These are phyloP conservation scores for Hecatera dysodea DNA, from an alignment of 2,888 invertebrate genomes.

Conservation along the genomic window DNA sequence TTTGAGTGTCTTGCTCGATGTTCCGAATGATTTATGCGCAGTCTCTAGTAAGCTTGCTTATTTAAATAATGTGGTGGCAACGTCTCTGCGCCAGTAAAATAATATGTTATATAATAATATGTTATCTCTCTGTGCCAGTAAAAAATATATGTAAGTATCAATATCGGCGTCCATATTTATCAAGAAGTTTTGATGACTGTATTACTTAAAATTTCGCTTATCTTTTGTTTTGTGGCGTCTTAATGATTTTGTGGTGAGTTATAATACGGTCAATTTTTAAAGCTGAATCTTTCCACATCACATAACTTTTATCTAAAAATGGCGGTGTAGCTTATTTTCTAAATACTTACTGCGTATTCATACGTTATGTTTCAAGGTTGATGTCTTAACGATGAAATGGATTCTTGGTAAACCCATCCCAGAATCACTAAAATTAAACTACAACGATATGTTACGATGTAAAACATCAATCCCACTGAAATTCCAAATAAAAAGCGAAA, in stretches of 20 bases:
- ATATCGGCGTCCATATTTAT: constrained; percentile 55
- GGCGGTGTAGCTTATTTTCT: neutral
- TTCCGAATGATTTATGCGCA: constrained; percentile 65
- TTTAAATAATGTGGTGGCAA: constrained; percentile 61
- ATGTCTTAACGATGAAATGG: neutral
- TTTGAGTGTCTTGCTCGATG: constrained; percentile 56
- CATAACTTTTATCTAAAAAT: neutral
- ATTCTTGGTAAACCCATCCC: neutral
- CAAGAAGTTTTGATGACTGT: constrained; percentile 25
- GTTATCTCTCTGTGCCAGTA: too few relatives aligned
- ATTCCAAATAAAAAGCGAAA: constrained; percentile 2
- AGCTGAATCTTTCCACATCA: neutral
- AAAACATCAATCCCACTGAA: neutral
- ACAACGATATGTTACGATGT: neutral
- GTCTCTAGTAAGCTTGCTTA: constrained; percentile 51
- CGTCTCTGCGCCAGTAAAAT: constrained; percentile 50
- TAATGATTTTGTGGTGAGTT: constrained; percentile 1
- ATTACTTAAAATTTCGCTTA: constrained; percentile 2
- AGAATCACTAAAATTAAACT: neutral
- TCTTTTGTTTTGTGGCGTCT: neutral
- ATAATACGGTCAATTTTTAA: too few relatives aligned
- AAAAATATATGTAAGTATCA: too few relatives aligned
- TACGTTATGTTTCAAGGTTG: neutral
- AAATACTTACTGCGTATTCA: neutral
- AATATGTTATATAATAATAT: too few relatives aligned